Evolutionary conservation across 2,113 vertebrate genomes (phyloP).

Genomic region (Alectura lathami): DNA sequence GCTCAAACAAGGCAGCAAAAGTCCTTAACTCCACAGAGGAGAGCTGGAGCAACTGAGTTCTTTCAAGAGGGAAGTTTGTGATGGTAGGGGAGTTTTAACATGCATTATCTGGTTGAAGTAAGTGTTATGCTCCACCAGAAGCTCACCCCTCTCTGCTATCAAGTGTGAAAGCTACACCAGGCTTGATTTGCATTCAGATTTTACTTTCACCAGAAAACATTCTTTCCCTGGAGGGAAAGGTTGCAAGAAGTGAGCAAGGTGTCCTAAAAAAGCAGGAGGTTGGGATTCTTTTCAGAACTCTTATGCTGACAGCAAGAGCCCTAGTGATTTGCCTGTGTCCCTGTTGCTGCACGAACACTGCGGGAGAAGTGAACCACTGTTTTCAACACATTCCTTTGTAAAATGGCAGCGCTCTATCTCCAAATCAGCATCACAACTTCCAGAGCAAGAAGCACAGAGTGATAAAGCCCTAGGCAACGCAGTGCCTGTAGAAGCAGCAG

Average conservation of each 20-base stretch:
- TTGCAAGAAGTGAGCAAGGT: background rate
- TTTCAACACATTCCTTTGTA: background rate
- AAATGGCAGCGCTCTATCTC: background rate
- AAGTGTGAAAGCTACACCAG: background rate
- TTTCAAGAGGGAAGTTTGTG: background rate
- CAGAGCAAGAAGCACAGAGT: background rate
- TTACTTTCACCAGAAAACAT: background rate
- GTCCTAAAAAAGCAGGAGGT: background rate
- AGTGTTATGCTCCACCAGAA: background rate
- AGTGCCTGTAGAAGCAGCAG: background rate
- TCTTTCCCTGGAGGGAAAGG: background rate
- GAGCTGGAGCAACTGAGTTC: background rate
- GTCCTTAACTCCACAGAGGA: background rate
- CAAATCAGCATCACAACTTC: background rate
- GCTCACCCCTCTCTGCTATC: background rate
- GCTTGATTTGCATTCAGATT: background rate
- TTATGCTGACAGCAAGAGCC: background rate
- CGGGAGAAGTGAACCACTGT: background rate
- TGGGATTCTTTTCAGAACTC: background rate
- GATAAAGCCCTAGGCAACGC: background rate
- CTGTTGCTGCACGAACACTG: background rate
- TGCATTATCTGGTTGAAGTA: background rate
- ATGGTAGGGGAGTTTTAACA: background rate
- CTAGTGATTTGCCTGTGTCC: background rate
- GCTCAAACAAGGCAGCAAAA: background rate